These are phyloP conservation scores for Trisateles emortualis DNA, from an alignment of 2,888 invertebrate genomes.

Conservation along the genomic window DNA sequence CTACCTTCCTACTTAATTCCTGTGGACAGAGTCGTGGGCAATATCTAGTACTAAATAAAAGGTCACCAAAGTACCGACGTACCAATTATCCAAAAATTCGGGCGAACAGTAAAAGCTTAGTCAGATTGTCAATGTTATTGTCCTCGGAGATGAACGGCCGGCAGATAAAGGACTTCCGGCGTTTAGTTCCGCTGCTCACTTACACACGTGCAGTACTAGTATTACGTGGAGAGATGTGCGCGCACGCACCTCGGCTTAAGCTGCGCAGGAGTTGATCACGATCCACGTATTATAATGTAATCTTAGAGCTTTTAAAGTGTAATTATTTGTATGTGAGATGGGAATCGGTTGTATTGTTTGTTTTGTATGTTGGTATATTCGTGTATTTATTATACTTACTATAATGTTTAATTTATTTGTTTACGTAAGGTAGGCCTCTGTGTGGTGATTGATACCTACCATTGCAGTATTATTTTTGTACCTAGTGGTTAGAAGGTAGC, in stretches of 20 bases:
- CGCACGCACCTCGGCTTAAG: constrained; percentile 34
- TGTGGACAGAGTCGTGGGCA: too few relatives aligned
- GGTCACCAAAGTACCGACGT: constrained; percentile 6
- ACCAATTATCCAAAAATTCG: constrained; percentile 19
- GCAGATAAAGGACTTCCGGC: constrained; percentile 78
- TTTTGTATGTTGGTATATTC: neutral
- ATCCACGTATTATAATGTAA: constrained; percentile 56
- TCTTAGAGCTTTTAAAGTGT: constrained; percentile 39
- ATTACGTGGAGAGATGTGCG: constrained; percentile 33
- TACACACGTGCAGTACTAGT: constrained; percentile 50
- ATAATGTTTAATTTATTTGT: too few relatives aligned
- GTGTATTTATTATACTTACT: too few relatives aligned
- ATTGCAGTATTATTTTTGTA: too few relatives aligned
- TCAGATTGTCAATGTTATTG: constrained; percentile 23
- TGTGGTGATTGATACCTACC: too few relatives aligned
- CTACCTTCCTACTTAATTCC: too few relatives aligned
- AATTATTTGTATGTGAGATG: constrained; percentile 27
- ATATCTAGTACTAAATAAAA: too few relatives aligned
- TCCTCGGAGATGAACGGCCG: constrained; percentile 75
- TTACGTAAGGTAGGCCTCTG: too few relatives aligned
- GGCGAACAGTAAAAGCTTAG: constrained; percentile 22
- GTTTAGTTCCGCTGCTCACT: constrained; percentile 72
- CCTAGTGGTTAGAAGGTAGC: too few relatives aligned
- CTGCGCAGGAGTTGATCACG: constrained; percentile 48
- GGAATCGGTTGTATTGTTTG: constrained; percentile 3